Conservation (phyloP, 2,888 invertebrate genomes). For the Sphaerophoria taeniata region DNA sequence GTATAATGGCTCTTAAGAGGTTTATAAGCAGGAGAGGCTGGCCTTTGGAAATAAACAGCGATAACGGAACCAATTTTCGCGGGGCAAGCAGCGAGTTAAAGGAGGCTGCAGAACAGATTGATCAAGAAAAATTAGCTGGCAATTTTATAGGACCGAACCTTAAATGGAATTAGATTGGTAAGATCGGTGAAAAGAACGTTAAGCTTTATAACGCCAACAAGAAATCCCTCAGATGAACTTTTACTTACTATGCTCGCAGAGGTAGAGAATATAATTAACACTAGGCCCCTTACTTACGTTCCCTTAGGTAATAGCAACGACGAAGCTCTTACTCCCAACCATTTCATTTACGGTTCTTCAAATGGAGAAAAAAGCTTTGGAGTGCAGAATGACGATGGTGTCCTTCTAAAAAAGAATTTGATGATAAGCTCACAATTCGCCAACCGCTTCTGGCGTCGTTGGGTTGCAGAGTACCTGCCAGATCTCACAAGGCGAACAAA, state of each 20-base stretch:
- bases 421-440: too few relatives aligned
- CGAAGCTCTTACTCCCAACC: constrained; percentile 74
- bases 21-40: not conserved
- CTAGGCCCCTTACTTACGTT: constrained; percentile 72
- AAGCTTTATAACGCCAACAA: constrained; percentile 47
- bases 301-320: constrained; percentile 43
- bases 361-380: too few relatives aligned
- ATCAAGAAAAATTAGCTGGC: constrained; percentile 3
- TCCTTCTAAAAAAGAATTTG: too few relatives aligned
- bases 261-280: constrained; percentile 59
- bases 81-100: constrained; percentile 15
- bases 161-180: constrained; percentile 67
- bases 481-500: too few relatives aligned
- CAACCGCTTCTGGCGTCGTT: too few relatives aligned
- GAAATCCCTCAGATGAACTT: constrained; percentile 70
- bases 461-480: too few relatives aligned
- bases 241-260: constrained; percentile 37
- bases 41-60: not conserved
- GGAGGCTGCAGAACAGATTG: not conserved
- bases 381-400: too few relatives aligned
- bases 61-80: not conserved
- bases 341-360: constrained; percentile 73
- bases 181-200: constrained; percentile 62
- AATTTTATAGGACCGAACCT: constrained; percentile 36
- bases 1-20: not conserved